These are phyloP conservation scores for Crypturellus tataupa DNA, from an alignment of 2,797 vertebrate genomes.

Conservation along the genomic window DNA sequence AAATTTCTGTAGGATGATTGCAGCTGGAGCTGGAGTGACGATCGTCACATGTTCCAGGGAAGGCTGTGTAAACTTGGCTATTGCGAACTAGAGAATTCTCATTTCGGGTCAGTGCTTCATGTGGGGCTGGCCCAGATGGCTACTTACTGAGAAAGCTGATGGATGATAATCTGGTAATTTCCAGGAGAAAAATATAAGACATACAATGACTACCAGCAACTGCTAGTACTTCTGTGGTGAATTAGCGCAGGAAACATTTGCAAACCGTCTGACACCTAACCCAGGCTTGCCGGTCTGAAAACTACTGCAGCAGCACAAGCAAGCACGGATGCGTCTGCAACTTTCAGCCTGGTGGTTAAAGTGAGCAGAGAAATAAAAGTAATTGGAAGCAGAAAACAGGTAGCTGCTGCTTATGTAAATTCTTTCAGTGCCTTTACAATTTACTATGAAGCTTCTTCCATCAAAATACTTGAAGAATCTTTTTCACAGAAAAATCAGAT, in stretches of 20 bases:
- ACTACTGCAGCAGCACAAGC: background rate
- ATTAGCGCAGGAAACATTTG: background rate
- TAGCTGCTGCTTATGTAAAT: background rate
- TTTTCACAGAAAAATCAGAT: background rate
- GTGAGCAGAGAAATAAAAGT: background rate
- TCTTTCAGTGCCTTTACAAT: background rate
- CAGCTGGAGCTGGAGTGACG: background rate
- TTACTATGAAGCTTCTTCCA: background rate
- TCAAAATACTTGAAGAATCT: background rate
- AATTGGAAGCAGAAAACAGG: background rate
- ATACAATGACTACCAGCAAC: background rate
- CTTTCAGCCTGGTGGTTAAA: background rate
- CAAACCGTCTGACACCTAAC: background rate
- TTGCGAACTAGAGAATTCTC: background rate
- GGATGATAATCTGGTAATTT: background rate
- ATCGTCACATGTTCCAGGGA: background rate
- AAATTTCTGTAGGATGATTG: background rate
- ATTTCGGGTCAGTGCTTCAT: background rate
- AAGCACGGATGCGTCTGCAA: background rate
- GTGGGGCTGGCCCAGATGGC: background rate
- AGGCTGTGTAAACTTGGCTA: background rate
- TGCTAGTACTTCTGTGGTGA: background rate
- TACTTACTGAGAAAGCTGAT: background rate
- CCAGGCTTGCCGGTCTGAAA: rapidly evolving
- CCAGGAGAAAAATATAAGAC: background rate